phyloP scores from a whole-genome alignment of 2,888 invertebrate species.

The Elgonia sp. region DNA sequence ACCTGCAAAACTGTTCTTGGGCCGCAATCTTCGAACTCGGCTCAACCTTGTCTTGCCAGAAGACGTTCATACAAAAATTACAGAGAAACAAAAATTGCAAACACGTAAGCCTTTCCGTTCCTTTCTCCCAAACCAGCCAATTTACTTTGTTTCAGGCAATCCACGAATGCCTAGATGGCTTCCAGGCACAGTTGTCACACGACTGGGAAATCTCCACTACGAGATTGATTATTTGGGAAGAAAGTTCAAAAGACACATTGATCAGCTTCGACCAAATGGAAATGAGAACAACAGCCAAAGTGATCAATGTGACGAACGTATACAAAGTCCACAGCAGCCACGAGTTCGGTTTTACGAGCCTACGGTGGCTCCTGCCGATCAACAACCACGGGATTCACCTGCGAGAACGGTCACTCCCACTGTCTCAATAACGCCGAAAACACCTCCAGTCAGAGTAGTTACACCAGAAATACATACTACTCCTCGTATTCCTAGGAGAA shows the following conservation, averaged over 20 bases:
- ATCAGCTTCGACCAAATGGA: conserved; percentile 2
- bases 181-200: conserved; percentile 10
- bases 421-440: too few relatives aligned
- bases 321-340: too few relatives aligned
- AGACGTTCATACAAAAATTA: background rate
- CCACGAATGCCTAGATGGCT: conserved; percentile 54
- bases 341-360: too few relatives aligned
- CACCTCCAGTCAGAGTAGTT: too few relatives aligned
- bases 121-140: conserved; percentile 1
- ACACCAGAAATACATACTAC: too few relatives aligned
- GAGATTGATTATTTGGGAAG: conserved; percentile 13
- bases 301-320: too few relatives aligned
- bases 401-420: too few relatives aligned
- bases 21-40: conserved; percentile 69
- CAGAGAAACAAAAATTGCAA: conserved; percentile 1
- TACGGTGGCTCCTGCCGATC: too few relatives aligned
- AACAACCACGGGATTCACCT: too few relatives aligned
- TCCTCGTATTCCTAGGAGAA: too few relatives aligned
- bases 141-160: conserved; percentile 45
- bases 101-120: background rate
- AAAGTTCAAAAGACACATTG: conserved; percentile 1
- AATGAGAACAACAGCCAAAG: too few relatives aligned
- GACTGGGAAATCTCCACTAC: conserved; percentile 58
- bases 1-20: conserved; percentile 76
- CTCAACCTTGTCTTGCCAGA: conserved; percentile 65